Percentiles rank a stretch among this genome's conserved stretches.
These are phyloP conservation scores for Sciaenops ocellatus DNA, from an alignment of 2,797 vertebrate genomes.

Conservation along the genomic window DNA sequence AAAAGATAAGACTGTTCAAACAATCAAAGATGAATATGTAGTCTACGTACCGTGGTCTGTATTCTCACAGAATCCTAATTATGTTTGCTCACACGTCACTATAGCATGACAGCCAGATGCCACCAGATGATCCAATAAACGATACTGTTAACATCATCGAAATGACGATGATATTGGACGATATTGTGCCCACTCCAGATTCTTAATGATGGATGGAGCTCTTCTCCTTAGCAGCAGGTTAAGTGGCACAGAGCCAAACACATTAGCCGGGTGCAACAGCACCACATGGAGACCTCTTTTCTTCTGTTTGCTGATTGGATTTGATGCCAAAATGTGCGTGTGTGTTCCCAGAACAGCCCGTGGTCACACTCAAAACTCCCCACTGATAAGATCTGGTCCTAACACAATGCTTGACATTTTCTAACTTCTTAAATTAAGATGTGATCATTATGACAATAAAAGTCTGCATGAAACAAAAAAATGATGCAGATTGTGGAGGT, in stretches of 20 bases:
- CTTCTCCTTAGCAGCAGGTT: not conserved
- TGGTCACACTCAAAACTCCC: not conserved
- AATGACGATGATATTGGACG: not conserved
- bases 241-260: conserved; percentile 2
- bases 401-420: not conserved
- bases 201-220: not conserved
- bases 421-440: not conserved
- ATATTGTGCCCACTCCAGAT: not conserved
- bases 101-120: not conserved
- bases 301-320: conserved; percentile 17
- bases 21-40: not conserved
- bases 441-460: not conserved
- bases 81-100: not conserved
- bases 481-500: not conserved
- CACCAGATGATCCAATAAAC: not conserved
- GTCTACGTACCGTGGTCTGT: too few species aligned
- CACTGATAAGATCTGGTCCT: not conserved
- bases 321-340: not conserved
- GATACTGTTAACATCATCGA: not conserved
- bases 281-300: not conserved
- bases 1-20: not conserved
- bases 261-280: not conserved
- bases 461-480: not conserved
- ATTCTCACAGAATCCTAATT: not conserved
- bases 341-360: not conserved